These are phyloP conservation scores for Amaurobius ferox DNA, from an alignment of 2,888 invertebrate species.

Conservation along the genomic window DNA sequence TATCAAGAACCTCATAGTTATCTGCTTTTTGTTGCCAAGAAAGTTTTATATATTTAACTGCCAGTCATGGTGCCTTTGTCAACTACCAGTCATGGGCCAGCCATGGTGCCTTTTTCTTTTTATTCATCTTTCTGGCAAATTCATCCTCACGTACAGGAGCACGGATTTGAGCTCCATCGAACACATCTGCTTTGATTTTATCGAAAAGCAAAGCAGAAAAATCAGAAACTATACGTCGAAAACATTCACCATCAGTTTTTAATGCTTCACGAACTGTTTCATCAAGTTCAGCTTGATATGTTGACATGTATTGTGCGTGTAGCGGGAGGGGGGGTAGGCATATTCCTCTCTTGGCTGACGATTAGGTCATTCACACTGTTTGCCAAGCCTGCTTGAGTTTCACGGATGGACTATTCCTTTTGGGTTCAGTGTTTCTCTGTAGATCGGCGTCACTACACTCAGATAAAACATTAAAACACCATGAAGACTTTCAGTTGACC, in stretches of 20 bases:
- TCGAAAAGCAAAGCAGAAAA: not conserved
- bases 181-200: not conserved
- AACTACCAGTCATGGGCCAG: not conserved
- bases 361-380: not conserved
- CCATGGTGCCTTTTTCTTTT: not conserved
- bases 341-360: not conserved
- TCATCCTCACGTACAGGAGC: conserved; percentile 6
- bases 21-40: not conserved
- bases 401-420: not conserved
- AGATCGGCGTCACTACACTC: not conserved
- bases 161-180: conserved; percentile 10
- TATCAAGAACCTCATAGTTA: not conserved
- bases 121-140: conserved; percentile 19
- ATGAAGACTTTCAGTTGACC: not conserved
- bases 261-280: not conserved
- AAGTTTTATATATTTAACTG: not conserved
- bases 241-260: conserved; percentile 2
- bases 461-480: not conserved
- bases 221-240: not conserved
- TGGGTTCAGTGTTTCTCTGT: not conserved
- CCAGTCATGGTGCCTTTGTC: too few relatives aligned
- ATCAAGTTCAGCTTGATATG: not conserved
- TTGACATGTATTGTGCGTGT: too few relatives aligned
- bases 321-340: not conserved
- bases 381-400: not conserved